These are phyloP conservation scores for Drosophila neonasuta DNA, from an alignment of 2,888 invertebrate species.

Conservation along the genomic window DNA sequence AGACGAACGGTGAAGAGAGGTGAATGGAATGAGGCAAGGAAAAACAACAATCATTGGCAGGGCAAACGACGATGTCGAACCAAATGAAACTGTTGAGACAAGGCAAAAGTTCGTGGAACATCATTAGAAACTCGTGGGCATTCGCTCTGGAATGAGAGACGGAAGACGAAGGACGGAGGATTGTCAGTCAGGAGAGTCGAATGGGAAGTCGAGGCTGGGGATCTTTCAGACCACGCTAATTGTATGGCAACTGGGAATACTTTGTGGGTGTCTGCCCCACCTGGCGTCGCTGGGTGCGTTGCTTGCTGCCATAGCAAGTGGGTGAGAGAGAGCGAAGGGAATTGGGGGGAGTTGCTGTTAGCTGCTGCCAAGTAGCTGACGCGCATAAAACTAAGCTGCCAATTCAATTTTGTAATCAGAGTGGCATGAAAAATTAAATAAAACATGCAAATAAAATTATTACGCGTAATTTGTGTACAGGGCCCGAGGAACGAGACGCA, in stretches of 20 bases:
- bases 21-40: constrained; percentile 17
- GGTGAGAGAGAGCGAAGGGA: neutral
- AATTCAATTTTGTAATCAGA: constrained; percentile 77
- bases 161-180: neutral
- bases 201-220: neutral
- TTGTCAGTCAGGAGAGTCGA: neutral
- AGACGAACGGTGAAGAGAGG: neutral
- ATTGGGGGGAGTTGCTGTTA: neutral
- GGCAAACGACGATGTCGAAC: constrained; percentile 58
- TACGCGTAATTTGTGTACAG: constrained; percentile 72
- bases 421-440: constrained; percentile 77
- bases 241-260: constrained; percentile 66
- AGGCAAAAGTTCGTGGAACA: constrained; percentile 59
- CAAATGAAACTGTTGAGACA: constrained; percentile 70
- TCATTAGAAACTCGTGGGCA: constrained; percentile 66
- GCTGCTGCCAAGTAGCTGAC: constrained; percentile 57
- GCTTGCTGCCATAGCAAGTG: neutral
- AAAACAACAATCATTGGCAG: constrained; percentile 61
- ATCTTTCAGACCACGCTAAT: constrained; percentile 65
- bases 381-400: constrained; percentile 73
- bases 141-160: neutral
- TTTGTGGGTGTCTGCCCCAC: constrained; percentile 21
- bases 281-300: constrained; percentile 15
- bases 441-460: constrained; percentile 77
- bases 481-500: constrained; percentile 6